These are phyloP conservation scores for Microplitis demolitor DNA, from an alignment of 1,140 invertebrate species.

Conservation along the genomic window DNA sequence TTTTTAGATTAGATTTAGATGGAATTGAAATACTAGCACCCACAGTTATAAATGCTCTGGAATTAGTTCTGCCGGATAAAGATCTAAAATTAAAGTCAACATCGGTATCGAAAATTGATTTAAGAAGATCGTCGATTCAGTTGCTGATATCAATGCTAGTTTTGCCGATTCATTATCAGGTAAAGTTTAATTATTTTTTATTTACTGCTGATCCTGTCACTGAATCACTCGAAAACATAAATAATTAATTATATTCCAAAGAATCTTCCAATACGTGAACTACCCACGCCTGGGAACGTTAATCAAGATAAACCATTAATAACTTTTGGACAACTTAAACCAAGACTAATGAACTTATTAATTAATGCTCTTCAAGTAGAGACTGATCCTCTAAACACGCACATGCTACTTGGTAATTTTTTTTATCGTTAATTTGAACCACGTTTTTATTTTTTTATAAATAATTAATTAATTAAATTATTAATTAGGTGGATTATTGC, in stretches of 20 bases:
- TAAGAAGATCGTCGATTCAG: conserved; percentile 89
- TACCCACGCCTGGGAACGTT: conserved; percentile 63
- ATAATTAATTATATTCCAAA: conserved; percentile 43
- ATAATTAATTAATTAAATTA: background rate
- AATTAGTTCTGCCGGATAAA: conserved; percentile 83
- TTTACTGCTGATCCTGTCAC: background rate
- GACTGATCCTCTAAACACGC: conserved; percentile 84
- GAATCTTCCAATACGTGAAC: conserved; percentile 77
- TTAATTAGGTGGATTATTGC: conserved; percentile 69
- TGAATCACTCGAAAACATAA: background rate
- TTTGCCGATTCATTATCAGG: conserved; percentile 89
- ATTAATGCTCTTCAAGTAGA: conserved; percentile 87
- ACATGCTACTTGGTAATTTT: conserved; percentile 81
- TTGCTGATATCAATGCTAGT: conserved; percentile 86
- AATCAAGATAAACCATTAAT: conserved; percentile 56
- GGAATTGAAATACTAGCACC: conserved; percentile 92
- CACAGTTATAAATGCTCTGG: conserved; percentile 85
- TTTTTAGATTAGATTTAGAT: conserved; percentile 89
- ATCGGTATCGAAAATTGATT: conserved; percentile 73
- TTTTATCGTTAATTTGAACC: background rate
- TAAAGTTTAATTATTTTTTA: conserved; percentile 40
- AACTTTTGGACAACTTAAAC: conserved; percentile 82
- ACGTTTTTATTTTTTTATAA: conserved; percentile 10
- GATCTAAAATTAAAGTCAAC: conserved; percentile 71
- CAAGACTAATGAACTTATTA: conserved; percentile 81